Percentiles rank a stretch among this genome's conserved stretches.
These are phyloP conservation scores for Papilio polytes DNA, from an alignment of 1,140 invertebrate species.

Conservation along the genomic window DNA sequence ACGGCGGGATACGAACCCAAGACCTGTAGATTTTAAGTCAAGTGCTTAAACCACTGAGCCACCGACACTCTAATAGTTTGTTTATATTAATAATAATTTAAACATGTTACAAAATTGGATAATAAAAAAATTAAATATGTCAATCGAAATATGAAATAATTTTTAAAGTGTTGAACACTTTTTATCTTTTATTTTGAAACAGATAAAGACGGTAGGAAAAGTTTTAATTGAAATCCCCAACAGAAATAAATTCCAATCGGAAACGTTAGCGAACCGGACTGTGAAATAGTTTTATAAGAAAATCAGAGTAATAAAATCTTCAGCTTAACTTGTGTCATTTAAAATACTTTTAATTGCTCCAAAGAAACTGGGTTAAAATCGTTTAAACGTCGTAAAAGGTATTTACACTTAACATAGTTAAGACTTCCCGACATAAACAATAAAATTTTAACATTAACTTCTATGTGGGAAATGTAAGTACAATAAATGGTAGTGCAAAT, in stretches of 20 bases:
- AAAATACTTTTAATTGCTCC: conserved; percentile 16
- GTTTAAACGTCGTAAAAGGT: conserved; percentile 19
- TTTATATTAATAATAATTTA: too few species aligned
- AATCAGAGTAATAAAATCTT: conserved; percentile 15
- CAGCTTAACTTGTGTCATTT: conserved; percentile 13
- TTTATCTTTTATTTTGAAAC: conserved; percentile 6
- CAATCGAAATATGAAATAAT: not conserved
- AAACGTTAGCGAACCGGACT: conserved; percentile 14
- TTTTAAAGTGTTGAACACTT: conserved; percentile 1
- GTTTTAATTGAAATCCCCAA: conserved; percentile 19
- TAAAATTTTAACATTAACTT: conserved; percentile 12
- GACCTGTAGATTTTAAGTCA: too few species aligned
- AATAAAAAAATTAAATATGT: too few species aligned
- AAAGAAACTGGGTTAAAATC: conserved; percentile 16
- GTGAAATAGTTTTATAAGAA: conserved; percentile 20
- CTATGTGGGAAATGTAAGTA: not conserved
- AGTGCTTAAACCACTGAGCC: too few species aligned
- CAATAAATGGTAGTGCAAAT: not conserved
- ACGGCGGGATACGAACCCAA: too few species aligned
- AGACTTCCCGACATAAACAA: not conserved
- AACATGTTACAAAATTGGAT: too few species aligned
- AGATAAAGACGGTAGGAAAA: conserved; percentile 9
- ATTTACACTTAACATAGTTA: conserved; percentile 17
- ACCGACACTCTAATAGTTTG: too few species aligned
- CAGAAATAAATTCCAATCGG: conserved; percentile 13